Base-by-base conservation (phyloP, 2,113 vertebrate genomes). In the Lampris incognitus region DNA sequence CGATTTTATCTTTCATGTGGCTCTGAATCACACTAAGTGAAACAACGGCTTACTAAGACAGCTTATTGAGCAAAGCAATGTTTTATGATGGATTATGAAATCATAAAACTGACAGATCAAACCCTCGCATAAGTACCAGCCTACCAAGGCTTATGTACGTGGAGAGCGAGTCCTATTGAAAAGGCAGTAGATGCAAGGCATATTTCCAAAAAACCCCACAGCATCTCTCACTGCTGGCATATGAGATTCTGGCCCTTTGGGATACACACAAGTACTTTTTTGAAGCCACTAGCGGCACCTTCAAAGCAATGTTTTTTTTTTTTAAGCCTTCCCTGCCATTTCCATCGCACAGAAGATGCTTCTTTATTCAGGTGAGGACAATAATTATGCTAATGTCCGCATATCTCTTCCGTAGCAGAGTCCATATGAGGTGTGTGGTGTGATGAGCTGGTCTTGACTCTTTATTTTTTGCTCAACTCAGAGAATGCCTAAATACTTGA, bases 201-300 rank as follows among this genome's bases (percentile, higher is more conserved):
- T 55, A 65, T 88, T 72, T 82, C 63, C 5, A 66, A 72, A 74
- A 36, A 48, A 57, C 58, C 46, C 65, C 70, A 65, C 76, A 67
- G 52, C 48, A 69, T 57, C 81, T 79, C 81, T 87, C 64, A 75
- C 86, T 79, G 86, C 72, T 60, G 57, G 54, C 74, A 84, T 56
- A 81, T 65, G 76, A 88, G 79, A 73, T 83, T 81, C 42, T 63
- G 74, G 68, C 82, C 81, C 69, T 66, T 71, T 56, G 90, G 87
- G 82, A 90, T 58, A 75, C 73, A 58, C 54, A 72, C 65, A 78
- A 76, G 73, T 82, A 84, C 63, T 78, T 81, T 90, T 94, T 93
- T 94, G 93, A 94, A 93, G 92, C 88, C 80, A 75, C 72, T 50
- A 63, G 82, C 74, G 77, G 86, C 89, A 92, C 89, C 91, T 93